These are phyloP conservation scores for Pogonophryne albipinna DNA, from an alignment of 2,797 vertebrate species.

Conservation along the genomic window DNA sequence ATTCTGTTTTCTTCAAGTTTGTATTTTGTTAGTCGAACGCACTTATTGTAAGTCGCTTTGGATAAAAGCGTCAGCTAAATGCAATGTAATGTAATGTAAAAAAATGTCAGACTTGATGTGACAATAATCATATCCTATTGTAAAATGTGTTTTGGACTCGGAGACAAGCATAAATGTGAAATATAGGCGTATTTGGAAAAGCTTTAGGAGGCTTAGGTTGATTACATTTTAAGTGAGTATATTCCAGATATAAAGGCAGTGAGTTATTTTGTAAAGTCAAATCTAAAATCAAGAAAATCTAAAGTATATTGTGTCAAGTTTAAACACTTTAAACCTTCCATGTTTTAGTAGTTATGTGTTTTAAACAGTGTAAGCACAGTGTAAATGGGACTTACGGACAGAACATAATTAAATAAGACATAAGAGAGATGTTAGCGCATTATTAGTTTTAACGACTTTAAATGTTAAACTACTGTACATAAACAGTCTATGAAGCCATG, in stretches of 20 bases:
- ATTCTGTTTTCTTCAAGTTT: too few species aligned
- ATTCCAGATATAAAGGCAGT: too few species aligned
- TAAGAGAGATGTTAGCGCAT: background rate
- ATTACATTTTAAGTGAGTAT: too few species aligned
- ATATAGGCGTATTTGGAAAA: too few species aligned
- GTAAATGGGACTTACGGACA: background rate
- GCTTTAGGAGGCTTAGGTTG: too few species aligned
- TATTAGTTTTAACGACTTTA: background rate
- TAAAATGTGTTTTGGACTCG: background rate
- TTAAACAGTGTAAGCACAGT: background rate
- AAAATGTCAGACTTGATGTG: too few species aligned
- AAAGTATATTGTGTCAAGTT: background rate
- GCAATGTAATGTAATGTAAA: too few species aligned
- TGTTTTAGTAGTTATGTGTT: background rate
- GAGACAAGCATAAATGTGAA: too few species aligned
- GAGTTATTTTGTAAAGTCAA: background rate
- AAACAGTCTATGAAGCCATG: constrained; percentile 3
- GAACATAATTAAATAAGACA: background rate
- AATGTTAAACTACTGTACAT: background rate
- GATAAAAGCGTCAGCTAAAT: too few species aligned
- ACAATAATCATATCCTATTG: too few species aligned
- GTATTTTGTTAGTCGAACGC: too few species aligned
- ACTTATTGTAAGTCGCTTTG: too few species aligned
- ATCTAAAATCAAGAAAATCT: background rate
- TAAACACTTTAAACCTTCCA: background rate